Base-by-base conservation (phyloP, 2,797 vertebrate species). In the Diglossa cyanea region DNA sequence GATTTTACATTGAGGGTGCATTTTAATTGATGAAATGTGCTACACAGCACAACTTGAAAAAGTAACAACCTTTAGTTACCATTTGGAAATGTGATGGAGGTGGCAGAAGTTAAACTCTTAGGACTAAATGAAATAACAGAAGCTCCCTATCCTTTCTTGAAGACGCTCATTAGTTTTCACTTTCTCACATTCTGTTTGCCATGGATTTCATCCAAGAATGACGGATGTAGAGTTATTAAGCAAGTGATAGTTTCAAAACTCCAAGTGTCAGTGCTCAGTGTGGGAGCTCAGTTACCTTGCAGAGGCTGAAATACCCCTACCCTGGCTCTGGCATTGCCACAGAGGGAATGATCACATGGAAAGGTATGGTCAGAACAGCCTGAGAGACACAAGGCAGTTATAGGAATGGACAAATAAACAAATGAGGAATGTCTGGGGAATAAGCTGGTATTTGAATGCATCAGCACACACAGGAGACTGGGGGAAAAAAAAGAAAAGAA, bases 111-210 rank as follows among this genome's bases (percentile, higher is more conserved):
- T 97, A 97, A 96, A 98, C 97, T 98, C 97, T 80, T 93, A 97
- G 96, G 97, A 97, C 96, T 96, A 97, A 96, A 96, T 94, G 97
- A 91, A 97, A 96, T 94, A 97, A 97, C 97, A 97, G 98, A 98
- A 97, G 96, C 97, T 97, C 97, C 97, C 96, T 97, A 96, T 97
- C 95, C 97, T 97, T 97, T 97, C 97, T 97, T 95, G 95, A 97
- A 98, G 97, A 97, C 97, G 97, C 97, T 98, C 97, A 97, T 97
- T 97, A 97, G 97, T 96, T 98, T 98, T 95, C 97, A 97, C 97
- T 97, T 97, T 98, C 96, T 97, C 97, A 97, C 97, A 97, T 98
- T 98, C 98, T 98, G 97, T 97, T 97, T 98, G 97, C 96, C 88
- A 95, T 98, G 98, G 98, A 97, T 96, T 51, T 62, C 94, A 96